Percentiles rank a stretch among this genome's conserved stretches.
phyloP scores from a whole-genome alignment of 2,797 vertebrate genomes.

The Alauda arvensis region DNA sequence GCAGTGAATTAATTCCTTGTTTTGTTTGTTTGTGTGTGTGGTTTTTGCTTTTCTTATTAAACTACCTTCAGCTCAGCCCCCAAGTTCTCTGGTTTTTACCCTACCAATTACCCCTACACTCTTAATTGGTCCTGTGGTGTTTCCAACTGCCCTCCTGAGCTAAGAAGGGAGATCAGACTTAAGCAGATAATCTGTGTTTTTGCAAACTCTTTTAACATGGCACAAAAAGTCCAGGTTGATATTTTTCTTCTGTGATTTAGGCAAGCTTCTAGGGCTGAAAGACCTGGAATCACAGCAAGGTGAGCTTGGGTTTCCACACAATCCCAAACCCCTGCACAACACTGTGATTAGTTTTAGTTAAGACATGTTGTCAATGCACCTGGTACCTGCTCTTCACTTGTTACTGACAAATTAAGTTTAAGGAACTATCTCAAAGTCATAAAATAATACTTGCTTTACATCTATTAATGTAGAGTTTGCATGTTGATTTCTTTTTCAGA shows the following conservation, averaged over 20 bases:
- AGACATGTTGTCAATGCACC: background rate
- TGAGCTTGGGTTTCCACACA: background rate
- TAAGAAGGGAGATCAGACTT: background rate
- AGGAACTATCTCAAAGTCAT: background rate
- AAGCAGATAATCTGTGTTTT: background rate
- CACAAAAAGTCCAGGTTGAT: background rate
- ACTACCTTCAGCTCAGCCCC: background rate
- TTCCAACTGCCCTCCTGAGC: background rate
- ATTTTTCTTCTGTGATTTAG: background rate
- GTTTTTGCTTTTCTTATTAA: background rate
- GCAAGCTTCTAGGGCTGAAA: background rate
- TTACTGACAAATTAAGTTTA: background rate
- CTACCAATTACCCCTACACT: fast-evolving
- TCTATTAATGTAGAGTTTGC: background rate
- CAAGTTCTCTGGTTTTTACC: background rate
- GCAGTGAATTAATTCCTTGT: background rate
- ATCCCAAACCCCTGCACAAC: background rate
- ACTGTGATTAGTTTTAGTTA: background rate
- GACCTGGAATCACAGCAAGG: background rate
- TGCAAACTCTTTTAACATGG: background rate
- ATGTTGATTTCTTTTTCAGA: background rate
- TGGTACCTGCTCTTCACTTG: background rate
- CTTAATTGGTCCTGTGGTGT: background rate
- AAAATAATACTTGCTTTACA: background rate
- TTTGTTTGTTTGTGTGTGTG: background rate